These are phyloP conservation scores for Drosophila ogumai DNA, from an alignment of 1,140 invertebrate genomes.

Conservation along the genomic window DNA sequence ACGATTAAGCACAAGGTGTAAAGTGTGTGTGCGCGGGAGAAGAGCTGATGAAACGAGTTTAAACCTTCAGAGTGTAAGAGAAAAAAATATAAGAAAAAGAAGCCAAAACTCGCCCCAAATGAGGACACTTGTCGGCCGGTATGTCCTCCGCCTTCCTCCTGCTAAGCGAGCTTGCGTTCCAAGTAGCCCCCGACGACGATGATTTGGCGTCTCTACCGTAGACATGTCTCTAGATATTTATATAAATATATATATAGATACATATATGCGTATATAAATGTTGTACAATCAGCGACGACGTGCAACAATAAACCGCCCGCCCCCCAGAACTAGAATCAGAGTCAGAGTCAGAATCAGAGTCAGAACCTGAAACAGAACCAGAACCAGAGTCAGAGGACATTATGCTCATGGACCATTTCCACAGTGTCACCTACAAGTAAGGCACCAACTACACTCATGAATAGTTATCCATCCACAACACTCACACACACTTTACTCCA, in stretches of 20 bases:
- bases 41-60: conserved; percentile 25
- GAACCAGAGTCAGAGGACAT: conserved; percentile 28
- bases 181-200: conserved; percentile 58
- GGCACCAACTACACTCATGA: conserved; percentile 49
- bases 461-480: conserved; percentile 44
- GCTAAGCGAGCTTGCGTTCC: conserved; percentile 59
- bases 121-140: conserved; percentile 25
- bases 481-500: conserved; percentile 35
- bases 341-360: conserved; percentile 6
- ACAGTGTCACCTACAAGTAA: conserved; percentile 68
- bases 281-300: conserved; percentile 81
- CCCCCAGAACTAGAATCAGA: conserved; percentile 17
- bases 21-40: conserved; percentile 20
- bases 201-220: conserved; percentile 57
- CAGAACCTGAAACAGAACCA: conserved; percentile 14
- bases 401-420: conserved; percentile 45
- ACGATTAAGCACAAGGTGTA: conserved; percentile 38
- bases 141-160: conserved; percentile 13
- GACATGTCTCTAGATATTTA: conserved; percentile 65
- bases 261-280: conserved; percentile 68
- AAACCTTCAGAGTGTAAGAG: neutral
- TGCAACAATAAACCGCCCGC: conserved; percentile 72
- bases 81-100: neutral
- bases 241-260: conserved; percentile 35
- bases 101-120: conserved; percentile 12